Base-by-base conservation (phyloP, 2,888 invertebrate genomes). In the Rapana venosa region DNA sequence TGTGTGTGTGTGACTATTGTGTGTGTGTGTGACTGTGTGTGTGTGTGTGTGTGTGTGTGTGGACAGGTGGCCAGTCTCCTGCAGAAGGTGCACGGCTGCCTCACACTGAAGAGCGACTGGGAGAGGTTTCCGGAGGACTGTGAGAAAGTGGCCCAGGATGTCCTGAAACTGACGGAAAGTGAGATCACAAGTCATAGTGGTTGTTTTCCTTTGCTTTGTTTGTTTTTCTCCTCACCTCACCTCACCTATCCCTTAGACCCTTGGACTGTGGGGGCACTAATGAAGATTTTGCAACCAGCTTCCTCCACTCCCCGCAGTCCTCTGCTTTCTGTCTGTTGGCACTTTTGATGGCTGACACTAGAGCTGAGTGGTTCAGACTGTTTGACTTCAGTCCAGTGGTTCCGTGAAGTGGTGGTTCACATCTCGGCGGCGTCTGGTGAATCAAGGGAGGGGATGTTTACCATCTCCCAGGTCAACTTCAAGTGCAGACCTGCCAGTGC, bases 61-160 rank as follows among this genome's bases (percentile, higher is more conserved):
- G 6, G 91, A 11, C 92, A 96, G 96, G 94, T 93, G 17, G 88
- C 95, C 61, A 98, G 98, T 94, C 97, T 98, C 91, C 96, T 98
- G 35, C 97, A 98, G 92, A 97, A 98, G 95, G 97, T 98, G 0
- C 98, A 98, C 95, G 97, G 97, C 88, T 96, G 96, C 92, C 97
- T 97, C 0, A 97, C 97, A 92, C 97, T 97, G n/a, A 97, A 97
- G 95, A 97, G 97, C 15, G 96, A 96, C 89, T 97, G 97, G 97
- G 97, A 96, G 92, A 96, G 95, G 91, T 95, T 96, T 70, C 87
- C 95, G 0, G 93, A 94, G 0, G 96, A 97, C 8, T 97, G 97
- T 93, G 96, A 97, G 90, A 97, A 97, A 94, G 97, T 98, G 30
- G 91, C 93, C 22, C 90, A 93, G 22, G 91, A 94, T 66, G 92